phyloP scores from a whole-genome alignment of 2,888 invertebrate species.

The Saturnia pavonia region DNA sequence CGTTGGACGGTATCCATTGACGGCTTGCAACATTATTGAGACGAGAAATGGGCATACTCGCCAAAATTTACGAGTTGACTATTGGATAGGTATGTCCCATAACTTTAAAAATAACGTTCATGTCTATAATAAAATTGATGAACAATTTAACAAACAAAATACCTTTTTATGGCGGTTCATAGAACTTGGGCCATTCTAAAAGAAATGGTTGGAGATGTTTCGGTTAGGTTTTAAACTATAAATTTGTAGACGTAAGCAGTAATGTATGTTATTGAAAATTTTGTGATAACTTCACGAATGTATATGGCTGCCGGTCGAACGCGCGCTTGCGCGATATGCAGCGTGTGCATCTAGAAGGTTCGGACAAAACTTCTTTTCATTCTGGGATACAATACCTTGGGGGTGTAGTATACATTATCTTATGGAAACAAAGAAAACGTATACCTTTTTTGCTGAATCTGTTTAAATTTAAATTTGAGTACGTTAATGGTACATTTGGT shows the following conservation, averaged over 20 bases:
- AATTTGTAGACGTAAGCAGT: conserved; percentile 25
- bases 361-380: not conserved
- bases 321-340: conserved; percentile 31
- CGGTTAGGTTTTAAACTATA: not conserved
- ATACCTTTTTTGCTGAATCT: not conserved
- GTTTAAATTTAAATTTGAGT: not conserved
- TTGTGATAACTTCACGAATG: conserved; percentile 17
- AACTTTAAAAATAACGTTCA: too few relatives aligned
- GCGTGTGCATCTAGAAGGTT: conserved; percentile 29
- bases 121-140: too few relatives aligned
- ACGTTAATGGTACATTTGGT: not conserved
- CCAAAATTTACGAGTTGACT: too few relatives aligned
- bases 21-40: not conserved
- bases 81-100: too few relatives aligned
- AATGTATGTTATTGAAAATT: conserved; percentile 26
- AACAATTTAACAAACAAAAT: too few relatives aligned
- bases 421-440: not conserved
- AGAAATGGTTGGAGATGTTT: too few relatives aligned
- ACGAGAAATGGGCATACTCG: too few relatives aligned
- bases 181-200: too few relatives aligned
- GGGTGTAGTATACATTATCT: not conserved
- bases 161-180: too few relatives aligned
- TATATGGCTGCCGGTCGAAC: conserved; percentile 10
- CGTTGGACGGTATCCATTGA: conserved; percentile 6
- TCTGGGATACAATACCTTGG: not conserved